Base-by-base conservation (phyloP, 2,113 vertebrate genomes). In the Thalassoma bifasciatum region DNA sequence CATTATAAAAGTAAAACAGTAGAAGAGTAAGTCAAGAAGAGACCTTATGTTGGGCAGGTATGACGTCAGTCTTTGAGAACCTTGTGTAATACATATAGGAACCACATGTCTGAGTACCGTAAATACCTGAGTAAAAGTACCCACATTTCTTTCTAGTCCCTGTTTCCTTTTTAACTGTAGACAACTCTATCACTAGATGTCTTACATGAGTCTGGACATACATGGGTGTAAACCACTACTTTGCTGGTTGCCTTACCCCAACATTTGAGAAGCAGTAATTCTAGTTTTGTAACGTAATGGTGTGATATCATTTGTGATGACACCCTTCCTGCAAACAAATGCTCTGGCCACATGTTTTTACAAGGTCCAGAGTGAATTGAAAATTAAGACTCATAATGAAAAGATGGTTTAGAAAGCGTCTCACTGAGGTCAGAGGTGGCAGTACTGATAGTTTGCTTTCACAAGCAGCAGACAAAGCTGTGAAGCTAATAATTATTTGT, bases 281-380 rank as follows among this genome's bases (percentile, higher is more conserved):
- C 46, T n/a, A n/a, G 17, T 47, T 47, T 47, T 22, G 44, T 10
- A n/a, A 49, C 53, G 60, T 59, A 14, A 21, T 59, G 59, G 24
- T n/a, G 37, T 70, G 38, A 68, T 80, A 75, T 59, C 42, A 68
- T 56, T 44, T 62, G 56, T 24, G n/a, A 65, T 79, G 72, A 82
- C 66, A 77, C 42, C 63, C 79, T 76, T 17, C 76, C 22, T 63
- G 72, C 19, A 60, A 70, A 72, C 58, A 70, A 72, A 64, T 54
- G 53, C 49, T 70, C 10, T 19, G 75, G 34, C 66, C 51, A 59
- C 62, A 72, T 72, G 75, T 51, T 78, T 76, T 81, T 63, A 65
- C 77, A 62, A 37, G 42, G 34, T 63, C 5, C 23, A 53, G 59
- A 53, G 19, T 66, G 46, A 71, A 44, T 53, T 51, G 37, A 66